A percentile compares a stretch with the other conserved stretches of the same genome.
phyloP scores from a whole-genome alignment of 2,113 vertebrate genomes.

The Cyprinodon tularosa region DNA sequence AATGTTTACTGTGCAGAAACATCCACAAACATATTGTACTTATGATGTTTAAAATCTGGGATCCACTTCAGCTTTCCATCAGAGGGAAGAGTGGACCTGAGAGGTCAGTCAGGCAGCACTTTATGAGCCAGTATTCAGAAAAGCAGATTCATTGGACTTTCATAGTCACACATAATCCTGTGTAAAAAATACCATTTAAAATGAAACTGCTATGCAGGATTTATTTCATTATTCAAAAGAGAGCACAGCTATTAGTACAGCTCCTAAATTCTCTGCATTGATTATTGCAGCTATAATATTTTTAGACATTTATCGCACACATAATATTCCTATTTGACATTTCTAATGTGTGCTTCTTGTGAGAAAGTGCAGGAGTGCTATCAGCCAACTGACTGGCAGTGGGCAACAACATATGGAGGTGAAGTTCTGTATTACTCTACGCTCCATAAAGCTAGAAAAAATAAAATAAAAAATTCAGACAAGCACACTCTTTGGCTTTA shows the following conservation, averaged over 20 bases:
- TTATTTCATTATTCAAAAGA: background rate
- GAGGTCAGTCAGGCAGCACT: conserved; percentile 9
- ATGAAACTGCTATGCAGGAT: background rate
- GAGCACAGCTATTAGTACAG: background rate
- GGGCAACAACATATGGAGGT: background rate
- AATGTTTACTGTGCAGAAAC: conserved; percentile 57
- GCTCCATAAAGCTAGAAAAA: background rate
- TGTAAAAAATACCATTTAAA: background rate
- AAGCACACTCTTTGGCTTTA: background rate
- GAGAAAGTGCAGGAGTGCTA: background rate
- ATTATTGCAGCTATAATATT: background rate
- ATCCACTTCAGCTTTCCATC: conserved; percentile 23
- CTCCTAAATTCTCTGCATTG: background rate
- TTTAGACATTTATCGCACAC: too few relatives aligned
- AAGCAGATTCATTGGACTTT: background rate
- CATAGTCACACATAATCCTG: background rate
- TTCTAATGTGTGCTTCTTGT: background rate
- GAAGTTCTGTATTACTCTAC: too few relatives aligned
- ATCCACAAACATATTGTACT: conserved; percentile 52
- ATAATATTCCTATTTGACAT: background rate
- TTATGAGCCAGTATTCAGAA: conserved; percentile 1
- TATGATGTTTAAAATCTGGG: conserved; percentile 49
- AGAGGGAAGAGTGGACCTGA: conserved; percentile 25
- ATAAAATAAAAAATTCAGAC: background rate
- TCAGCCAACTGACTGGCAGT: background rate